Evolutionary conservation across 2,113 vertebrate species (phyloP), one percentile per base, ranked within the genome.

Genomic region (Campylomormyrus tamandua): DNA sequence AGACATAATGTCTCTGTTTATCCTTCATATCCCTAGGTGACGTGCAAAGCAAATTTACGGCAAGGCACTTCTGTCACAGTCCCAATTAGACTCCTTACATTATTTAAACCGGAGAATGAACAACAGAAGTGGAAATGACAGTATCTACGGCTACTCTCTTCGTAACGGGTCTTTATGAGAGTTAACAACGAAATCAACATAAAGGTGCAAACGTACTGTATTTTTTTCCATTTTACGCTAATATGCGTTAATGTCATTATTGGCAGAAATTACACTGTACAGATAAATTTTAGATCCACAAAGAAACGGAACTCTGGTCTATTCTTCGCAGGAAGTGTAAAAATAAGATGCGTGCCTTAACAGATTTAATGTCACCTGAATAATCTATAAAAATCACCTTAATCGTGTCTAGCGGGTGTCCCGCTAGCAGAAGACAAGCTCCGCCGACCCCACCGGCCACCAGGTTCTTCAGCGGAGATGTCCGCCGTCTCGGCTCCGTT

Each of bases 361-460:
- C 31, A 53, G 27, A 17, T 10, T 77, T 50, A 11, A 45, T 39
- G 35, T 80, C 15, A 74, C n/a, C 66, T 74, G n/a, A 74, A 35
- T 74, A 9, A 35, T 35, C 3, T 31, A 27, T 42, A 46, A 83
- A 5, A 10, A 49, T 95, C 91, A 96, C 96, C 95, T 96, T 96
- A 90, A 96, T 95, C 62, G 96, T 96, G 92, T 96, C 96, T 80
- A 96, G 94, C 5, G 96, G 96, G 90, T 96, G 96, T 92, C 96
- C 96, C 0, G 94, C 94, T 74, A 96, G 91, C 74, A 96, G 92
- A 80, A 96, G 94, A 84, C 95, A 96, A 0, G 95, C 91, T 46
- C 94, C 94, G 0, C 91, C 95, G 56, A 93, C 91, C 11, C 95
- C 96, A 0, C 95, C 96, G 0, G 96, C 94, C 83, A 95, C 66